Conservation (phyloP, 2,797 vertebrate species). For the Sebastes itinus region DNA sequence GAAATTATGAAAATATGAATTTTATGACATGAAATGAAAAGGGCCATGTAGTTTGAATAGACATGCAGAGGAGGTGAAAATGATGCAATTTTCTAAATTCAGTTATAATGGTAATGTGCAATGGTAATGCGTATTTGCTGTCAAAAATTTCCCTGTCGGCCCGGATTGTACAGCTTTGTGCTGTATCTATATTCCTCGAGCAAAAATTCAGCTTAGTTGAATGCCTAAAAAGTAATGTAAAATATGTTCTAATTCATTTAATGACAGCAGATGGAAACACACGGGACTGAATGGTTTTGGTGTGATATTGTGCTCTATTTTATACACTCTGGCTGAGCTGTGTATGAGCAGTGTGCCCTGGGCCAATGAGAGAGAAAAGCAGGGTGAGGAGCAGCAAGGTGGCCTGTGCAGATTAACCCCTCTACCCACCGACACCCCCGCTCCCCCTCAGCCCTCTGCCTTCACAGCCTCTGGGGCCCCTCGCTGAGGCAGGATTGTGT, state of each 20-base stretch:
- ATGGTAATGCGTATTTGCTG: constrained; percentile 81
- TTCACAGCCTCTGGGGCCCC: constrained; percentile 75
- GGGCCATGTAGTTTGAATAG: constrained; percentile 82
- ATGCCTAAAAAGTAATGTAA: constrained; percentile 83
- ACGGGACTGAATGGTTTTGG: constrained; percentile 78
- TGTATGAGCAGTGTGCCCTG: constrained; percentile 76
- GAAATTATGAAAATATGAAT: constrained; percentile 83
- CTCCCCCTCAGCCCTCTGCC: constrained; percentile 68
- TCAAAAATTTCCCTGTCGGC: constrained; percentile 82
- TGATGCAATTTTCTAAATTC: constrained; percentile 87
- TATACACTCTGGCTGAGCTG: constrained; percentile 77
- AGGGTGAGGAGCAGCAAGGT: constrained; percentile 85
- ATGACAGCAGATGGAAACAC: constrained; percentile 82
- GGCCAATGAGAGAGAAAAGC: constrained; percentile 83
- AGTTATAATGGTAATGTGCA: constrained; percentile 85
- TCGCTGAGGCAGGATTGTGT: constrained; percentile 80
- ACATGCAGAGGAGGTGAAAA: constrained; percentile 85
- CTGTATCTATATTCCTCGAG: constrained; percentile 81
- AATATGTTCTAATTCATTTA: constrained; percentile 85
- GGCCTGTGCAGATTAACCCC: constrained; percentile 87
- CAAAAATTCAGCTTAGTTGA: constrained; percentile 80
- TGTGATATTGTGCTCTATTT: constrained; percentile 80
- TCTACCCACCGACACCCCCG: constrained; percentile 66
- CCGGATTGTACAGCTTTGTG: constrained; percentile 81
- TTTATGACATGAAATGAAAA: constrained; percentile 84